Evolutionary conservation across 2,113 vertebrate species (phyloP), one percentile per base, ranked within the genome.

Genomic region (Saccopteryx leptura): DNA sequence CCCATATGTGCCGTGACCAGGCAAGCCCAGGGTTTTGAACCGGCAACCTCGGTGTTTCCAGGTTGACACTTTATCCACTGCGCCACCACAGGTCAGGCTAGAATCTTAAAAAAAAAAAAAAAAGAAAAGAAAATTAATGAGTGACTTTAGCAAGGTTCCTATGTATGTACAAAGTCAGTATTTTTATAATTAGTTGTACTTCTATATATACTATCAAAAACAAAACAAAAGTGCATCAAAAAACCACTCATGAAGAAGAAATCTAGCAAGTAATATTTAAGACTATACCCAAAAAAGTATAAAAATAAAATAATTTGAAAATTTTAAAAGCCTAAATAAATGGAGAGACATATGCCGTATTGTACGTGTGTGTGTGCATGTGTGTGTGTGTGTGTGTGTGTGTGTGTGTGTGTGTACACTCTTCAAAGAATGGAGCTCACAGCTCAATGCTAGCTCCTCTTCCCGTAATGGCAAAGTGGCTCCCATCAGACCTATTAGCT

Each of bases 181-280:
- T 63, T 75, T 79, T 82, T 15, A 33, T 95, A 87, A 83, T 8
- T 15, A 83, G 12, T 31, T 63, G 4, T 84, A 84, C 7, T n/a
- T 88, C 56, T 66, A 31, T n/a, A 39, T 28, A 54, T 48, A 80
- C 19, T 28, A 79, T 60, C 93, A 85, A 52, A 96, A 88, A 93
- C 23, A 84, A 68, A 94, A 92, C 83, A 39, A 83, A 88, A 95
- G 31, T 10, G 9, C 18, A 83, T 39, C n/a, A 69, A 94, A 94
- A 81, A 78, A 66, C 60, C 24, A 85, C 48, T 24, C 72, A 12
- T 82, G 24, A 89, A 56, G 39, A 95, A 85, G 61, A 84, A 72
- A 92, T 33, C 31, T 74, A 65, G 88, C 12, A 85, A 94, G 68
- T 61, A 10, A 65, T 58, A 78, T 13, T 52, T 21, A 90, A 66